Evolutionary conservation across 2,113 vertebrate genomes (phyloP).

Genomic region (Chaetorhynchus papuensis): DNA sequence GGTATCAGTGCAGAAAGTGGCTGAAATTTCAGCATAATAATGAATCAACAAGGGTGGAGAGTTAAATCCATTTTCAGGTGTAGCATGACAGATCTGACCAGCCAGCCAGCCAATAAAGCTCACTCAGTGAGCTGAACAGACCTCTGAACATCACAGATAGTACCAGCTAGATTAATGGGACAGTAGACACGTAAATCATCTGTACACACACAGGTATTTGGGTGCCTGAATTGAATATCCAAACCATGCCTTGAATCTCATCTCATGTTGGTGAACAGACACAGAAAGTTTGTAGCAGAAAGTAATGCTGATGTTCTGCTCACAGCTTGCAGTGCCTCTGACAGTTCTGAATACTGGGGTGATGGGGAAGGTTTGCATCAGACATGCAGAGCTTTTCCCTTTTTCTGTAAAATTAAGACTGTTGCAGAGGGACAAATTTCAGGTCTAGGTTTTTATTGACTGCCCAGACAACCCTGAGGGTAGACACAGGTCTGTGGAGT

Average conservation of each 20-base stretch:
- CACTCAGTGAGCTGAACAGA: neutral
- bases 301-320: neutral
- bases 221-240: neutral
- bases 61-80: neutral
- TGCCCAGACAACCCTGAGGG: neutral
- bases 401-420: neutral
- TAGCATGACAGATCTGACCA: neutral
- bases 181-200: neutral
- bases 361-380: neutral
- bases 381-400: neutral
- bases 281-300: neutral
- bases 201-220: neutral
- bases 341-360: neutral
- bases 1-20: neutral
- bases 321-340: neutral
- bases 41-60: neutral
- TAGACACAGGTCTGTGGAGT: neutral
- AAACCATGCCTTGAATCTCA: neutral
- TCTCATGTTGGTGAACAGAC: neutral
- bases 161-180: neutral
- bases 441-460: neutral
- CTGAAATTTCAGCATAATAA: neutral
- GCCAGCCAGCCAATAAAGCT: neutral
- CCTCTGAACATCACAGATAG: neutral
- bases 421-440: neutral